Evolutionary conservation across 2,113 vertebrate species (phyloP).

Genomic region (Ammodytes marinus): DNA sequence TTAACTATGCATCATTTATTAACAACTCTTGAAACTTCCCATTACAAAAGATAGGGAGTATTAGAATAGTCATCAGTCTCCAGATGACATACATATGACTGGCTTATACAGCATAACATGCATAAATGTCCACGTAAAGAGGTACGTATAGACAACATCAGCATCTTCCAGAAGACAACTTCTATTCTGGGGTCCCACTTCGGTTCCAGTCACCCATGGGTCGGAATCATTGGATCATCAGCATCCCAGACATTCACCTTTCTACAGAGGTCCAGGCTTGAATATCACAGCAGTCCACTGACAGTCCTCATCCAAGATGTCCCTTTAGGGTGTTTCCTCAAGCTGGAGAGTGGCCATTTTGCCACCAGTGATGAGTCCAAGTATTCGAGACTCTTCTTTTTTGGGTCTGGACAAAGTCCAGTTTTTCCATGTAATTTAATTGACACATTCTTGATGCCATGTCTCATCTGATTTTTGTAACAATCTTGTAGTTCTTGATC

Average conservation of each 20-base stretch:
- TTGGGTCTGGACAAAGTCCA: neutral
- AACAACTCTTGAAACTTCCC: neutral
- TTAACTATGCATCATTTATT: slow-evolving; percentile 4
- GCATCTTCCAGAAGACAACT: neutral
- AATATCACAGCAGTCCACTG: neutral
- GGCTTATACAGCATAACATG: neutral
- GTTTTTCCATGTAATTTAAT: neutral
- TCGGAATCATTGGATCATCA: neutral
- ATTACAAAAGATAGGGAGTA: neutral
- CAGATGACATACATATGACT: slow-evolving; percentile 2
- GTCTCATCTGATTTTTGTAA: slow-evolving; percentile 55
- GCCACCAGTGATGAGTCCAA: neutral
- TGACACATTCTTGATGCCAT: fast-evolving
- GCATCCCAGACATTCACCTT: neutral
- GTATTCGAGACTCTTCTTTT: neutral
- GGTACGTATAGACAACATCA: slow-evolving; percentile 8
- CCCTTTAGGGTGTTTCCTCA: slow-evolving; percentile 10
- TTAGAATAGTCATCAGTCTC: neutral
- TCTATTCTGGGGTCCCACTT: neutral
- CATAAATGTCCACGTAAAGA: neutral
- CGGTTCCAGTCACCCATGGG: neutral
- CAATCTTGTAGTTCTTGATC: slow-evolving; percentile 64
- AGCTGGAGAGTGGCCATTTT: neutral
- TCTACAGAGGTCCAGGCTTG: neutral
- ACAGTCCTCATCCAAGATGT: slow-evolving; percentile 1